phyloP scores from a whole-genome alignment of 2,888 invertebrate species.

The Drosophila pullipes region DNA sequence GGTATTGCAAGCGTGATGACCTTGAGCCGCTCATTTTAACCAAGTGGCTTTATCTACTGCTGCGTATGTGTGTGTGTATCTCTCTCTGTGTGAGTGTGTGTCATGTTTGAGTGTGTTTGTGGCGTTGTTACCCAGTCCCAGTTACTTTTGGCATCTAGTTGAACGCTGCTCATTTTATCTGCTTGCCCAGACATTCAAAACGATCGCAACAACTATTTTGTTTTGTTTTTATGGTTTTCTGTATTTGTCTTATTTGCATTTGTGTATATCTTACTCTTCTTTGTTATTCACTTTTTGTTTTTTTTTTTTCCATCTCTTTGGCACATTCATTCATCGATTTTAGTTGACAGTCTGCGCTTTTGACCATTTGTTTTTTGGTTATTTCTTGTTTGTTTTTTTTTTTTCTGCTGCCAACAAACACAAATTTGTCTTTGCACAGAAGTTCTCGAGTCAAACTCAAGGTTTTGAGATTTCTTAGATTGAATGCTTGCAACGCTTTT shows the following conservation, averaged over 20 bases:
- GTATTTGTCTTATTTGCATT: conserved; percentile 34
- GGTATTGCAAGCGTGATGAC: conserved; percentile 79
- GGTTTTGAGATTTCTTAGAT: conserved; percentile 35
- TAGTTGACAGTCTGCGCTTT: conserved; percentile 45
- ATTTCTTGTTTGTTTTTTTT: neutral
- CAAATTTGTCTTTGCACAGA: conserved; percentile 20
- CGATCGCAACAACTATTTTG: conserved; percentile 48
- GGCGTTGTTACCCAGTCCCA: conserved; percentile 68
- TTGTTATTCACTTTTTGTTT: conserved; percentile 14
- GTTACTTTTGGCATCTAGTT: conserved; percentile 75
- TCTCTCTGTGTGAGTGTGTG: conserved; percentile 5
- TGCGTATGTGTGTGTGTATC: conserved; percentile 23
- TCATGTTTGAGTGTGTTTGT: conserved; percentile 25
- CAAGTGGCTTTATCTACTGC: conserved; percentile 63
- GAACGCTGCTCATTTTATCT: conserved; percentile 38
- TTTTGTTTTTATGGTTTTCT: conserved; percentile 1
- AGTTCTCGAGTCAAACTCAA: conserved; percentile 38
- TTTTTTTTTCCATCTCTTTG: conserved; percentile 50
- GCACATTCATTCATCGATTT: conserved; percentile 65
- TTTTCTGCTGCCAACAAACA: neutral
- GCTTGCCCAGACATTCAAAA: conserved; percentile 48
- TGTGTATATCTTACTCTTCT: conserved; percentile 13
- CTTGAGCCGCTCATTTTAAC: conserved; percentile 80
- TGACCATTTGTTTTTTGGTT: conserved; percentile 35
- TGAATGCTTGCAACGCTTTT: conserved; percentile 18